Conservation (phyloP, 2,797 vertebrate species). For the Dermochelys coriacea region DNA sequence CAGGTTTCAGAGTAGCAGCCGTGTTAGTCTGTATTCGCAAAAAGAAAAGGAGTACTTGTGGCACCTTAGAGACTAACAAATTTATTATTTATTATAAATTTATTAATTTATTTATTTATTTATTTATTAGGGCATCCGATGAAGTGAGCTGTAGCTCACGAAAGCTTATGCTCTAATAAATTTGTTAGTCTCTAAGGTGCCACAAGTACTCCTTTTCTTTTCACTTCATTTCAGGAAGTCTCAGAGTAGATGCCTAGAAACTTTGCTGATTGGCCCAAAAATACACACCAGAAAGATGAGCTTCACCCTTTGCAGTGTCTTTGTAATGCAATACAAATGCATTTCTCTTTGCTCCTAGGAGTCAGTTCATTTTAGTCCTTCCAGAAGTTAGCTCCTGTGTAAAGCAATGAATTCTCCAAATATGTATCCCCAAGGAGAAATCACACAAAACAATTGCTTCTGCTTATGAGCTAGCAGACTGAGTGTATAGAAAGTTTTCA, state of each 20-base stretch:
- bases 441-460: slow-evolving; percentile 45
- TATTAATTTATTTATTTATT: too few relatives aligned
- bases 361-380: slow-evolving; percentile 33
- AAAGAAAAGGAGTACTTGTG: too few relatives aligned
- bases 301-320: slow-evolving; percentile 54
- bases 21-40: too few relatives aligned
- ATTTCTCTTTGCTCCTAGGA: slow-evolving; percentile 56
- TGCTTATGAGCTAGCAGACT: slow-evolving; percentile 48
- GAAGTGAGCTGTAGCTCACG: too few relatives aligned
- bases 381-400: slow-evolving; percentile 1
- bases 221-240: background rate
- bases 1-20: too few relatives aligned
- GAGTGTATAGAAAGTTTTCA: slow-evolving; percentile 56
- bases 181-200: too few relatives aligned
- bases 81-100: too few relatives aligned
- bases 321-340: slow-evolving; percentile 36
- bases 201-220: too few relatives aligned
- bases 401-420: slow-evolving; percentile 16
- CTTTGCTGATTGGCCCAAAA: background rate
- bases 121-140: too few relatives aligned
- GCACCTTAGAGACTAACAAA: too few relatives aligned
- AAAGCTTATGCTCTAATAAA: too few relatives aligned
- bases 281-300: background rate
- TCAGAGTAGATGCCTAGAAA: background rate
- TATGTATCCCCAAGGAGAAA: slow-evolving; percentile 43